These are phyloP conservation scores for Agrilus mali DNA, from an alignment of 2,888 invertebrate species.

Conservation along the genomic window DNA sequence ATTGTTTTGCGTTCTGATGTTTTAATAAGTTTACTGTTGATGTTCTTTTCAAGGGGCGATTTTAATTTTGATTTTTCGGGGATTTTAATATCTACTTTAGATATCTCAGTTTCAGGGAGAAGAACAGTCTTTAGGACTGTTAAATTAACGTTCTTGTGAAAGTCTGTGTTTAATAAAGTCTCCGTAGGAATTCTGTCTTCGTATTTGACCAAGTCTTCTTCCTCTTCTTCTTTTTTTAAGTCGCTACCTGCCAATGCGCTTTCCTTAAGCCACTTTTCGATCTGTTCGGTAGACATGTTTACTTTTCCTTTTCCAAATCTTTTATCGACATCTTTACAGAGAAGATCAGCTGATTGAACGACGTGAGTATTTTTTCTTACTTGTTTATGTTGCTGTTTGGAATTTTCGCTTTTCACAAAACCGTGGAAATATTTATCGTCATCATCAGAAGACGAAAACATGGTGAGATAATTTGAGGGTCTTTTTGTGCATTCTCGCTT, in stretches of 20 bases:
- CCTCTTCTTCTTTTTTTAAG: slow-evolving; percentile 27
- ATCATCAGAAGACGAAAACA: slow-evolving; percentile 36
- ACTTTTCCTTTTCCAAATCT: slow-evolving; percentile 45
- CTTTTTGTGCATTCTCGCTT: slow-evolving; percentile 31
- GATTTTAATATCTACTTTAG: slow-evolving; percentile 2
- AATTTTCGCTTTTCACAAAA: slow-evolving; percentile 24
- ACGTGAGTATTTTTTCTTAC: slow-evolving; percentile 32
- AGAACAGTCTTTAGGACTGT: not conserved
- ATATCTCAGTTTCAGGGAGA: not conserved
- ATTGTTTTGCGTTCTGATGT: slow-evolving; percentile 39
- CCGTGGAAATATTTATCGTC: slow-evolving; percentile 34
- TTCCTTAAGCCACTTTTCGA: slow-evolving; percentile 48
- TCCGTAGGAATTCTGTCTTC: slow-evolving; percentile 27
- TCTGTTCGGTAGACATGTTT: slow-evolving; percentile 57
- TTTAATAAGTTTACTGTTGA: slow-evolving; percentile 17
- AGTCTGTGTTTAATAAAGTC: slow-evolving; percentile 7
- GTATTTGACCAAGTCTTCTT: slow-evolving; percentile 27
- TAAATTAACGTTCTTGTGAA: slow-evolving; percentile 1
- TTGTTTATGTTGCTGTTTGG: slow-evolving; percentile 23
- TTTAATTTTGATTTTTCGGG: slow-evolving; percentile 3
- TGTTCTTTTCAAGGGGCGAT: slow-evolving; percentile 17
- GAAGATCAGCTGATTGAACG: slow-evolving; percentile 13
- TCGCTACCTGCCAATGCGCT: slow-evolving; percentile 30
- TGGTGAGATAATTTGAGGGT: slow-evolving; percentile 29
- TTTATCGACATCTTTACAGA: slow-evolving; percentile 28